Conservation (phyloP, 1,140 invertebrate genomes). For the Sminthurinus signatus region DNA sequence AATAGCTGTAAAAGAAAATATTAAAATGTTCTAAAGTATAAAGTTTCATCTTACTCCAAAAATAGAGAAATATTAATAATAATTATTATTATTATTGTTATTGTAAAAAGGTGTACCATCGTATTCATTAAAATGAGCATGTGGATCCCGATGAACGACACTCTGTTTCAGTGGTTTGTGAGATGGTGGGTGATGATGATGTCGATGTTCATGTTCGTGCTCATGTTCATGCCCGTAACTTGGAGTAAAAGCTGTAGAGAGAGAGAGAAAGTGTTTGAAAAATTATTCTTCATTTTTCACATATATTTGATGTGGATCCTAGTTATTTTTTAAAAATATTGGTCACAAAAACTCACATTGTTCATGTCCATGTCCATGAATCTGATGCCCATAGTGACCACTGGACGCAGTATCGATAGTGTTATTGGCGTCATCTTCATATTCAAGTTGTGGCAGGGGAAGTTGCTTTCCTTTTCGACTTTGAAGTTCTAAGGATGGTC, state of each 20-base stretch:
- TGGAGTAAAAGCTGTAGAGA: neutral
- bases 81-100: too few relatives aligned
- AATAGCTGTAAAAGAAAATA: too few relatives aligned
- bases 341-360: neutral
- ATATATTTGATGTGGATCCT: neutral
- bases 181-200: neutral
- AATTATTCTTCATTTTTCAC: neutral
- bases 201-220: too few relatives aligned
- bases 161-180: conserved; percentile 28
- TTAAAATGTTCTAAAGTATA: too few relatives aligned
- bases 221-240: too few relatives aligned
- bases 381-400: neutral
- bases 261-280: neutral
- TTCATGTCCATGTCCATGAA: neutral
- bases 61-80: too few relatives aligned
- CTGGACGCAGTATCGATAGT: neutral
- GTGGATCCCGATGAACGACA: conserved; percentile 35
- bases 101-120: too few relatives aligned
- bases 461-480: too few relatives aligned
- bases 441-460: too few relatives aligned
- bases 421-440: neutral
- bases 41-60: too few relatives aligned
- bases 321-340: neutral
- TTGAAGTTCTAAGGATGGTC: too few relatives aligned
- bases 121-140: conserved; percentile 23